A percentile compares a stretch with the other conserved stretches of the same genome.
phyloP scores from a whole-genome alignment of 2,888 invertebrate genomes.

The Druceiella hillmani region DNA sequence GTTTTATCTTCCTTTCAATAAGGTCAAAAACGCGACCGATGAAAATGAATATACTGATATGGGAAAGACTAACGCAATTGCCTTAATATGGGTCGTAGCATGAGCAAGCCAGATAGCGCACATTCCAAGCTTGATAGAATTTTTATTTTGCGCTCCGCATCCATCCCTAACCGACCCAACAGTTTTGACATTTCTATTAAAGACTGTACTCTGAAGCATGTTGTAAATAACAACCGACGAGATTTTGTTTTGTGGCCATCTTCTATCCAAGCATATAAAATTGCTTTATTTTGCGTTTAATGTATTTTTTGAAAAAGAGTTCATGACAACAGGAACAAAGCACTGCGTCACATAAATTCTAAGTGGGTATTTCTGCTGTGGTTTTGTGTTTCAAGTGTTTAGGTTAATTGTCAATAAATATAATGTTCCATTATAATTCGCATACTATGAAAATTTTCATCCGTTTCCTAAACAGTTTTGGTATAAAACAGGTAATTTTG shows the following conservation, averaged over 20 bases:
- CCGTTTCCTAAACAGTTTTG: too few species aligned
- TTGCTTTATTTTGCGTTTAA: conserved; percentile 14
- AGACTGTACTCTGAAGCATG: conserved; percentile 6
- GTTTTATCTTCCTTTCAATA: too few species aligned
- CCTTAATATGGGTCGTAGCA: not conserved
- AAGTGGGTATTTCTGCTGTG: too few species aligned
- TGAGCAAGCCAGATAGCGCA: not conserved
- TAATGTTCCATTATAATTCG: too few species aligned
- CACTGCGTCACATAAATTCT: too few species aligned
- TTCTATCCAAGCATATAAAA: conserved; percentile 17
- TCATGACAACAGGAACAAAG: conserved; percentile 14
- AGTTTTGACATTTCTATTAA: not conserved
- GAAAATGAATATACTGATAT: too few species aligned
- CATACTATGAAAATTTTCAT: too few species aligned
- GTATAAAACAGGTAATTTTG: too few species aligned
- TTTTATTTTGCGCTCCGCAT: not conserved
- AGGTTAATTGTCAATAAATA: too few species aligned
- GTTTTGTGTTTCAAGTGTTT: too few species aligned
- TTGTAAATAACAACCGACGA: conserved; percentile 11
- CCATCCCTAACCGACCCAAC: not conserved
- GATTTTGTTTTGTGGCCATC: conserved; percentile 11
- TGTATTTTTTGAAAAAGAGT: conserved; percentile 7
- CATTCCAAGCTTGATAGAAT: conserved; percentile 1
- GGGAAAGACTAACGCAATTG: not conserved
- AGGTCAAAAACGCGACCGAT: too few species aligned